Conservation (phyloP, 2,888 invertebrate species). For the Parnassius glacialis region DNA sequence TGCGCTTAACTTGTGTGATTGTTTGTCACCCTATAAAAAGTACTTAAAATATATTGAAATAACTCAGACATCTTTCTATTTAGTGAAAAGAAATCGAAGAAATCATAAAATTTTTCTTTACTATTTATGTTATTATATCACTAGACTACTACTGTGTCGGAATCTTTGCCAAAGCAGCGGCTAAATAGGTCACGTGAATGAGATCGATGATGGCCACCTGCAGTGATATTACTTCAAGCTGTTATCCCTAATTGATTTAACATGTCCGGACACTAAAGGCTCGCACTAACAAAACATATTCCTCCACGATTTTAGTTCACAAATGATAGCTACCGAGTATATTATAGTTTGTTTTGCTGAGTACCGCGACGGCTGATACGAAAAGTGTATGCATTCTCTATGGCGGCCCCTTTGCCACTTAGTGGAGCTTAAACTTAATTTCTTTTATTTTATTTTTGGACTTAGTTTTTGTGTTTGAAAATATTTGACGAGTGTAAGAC, state of each 20-base stretch:
- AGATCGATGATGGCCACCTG: conserved; percentile 29
- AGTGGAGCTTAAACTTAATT: conserved; percentile 42
- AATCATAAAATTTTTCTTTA: too few species aligned
- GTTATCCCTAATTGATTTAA: conserved; percentile 24
- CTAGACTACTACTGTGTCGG: too few species aligned
- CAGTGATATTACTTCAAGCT: conserved; percentile 29
- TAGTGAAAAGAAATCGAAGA: too few species aligned
- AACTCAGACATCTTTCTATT: too few species aligned
- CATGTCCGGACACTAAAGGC: conserved; percentile 17
- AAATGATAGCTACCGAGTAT: conserved; percentile 59
- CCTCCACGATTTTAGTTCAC: conserved; percentile 50
- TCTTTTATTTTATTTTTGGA: conserved; percentile 38
- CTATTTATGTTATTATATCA: too few species aligned
- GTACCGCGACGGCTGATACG: conserved; percentile 57
- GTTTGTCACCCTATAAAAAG: too few species aligned
- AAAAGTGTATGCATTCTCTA: conserved; percentile 34
- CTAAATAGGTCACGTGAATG: conserved; percentile 4
- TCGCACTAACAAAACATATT: conserved; percentile 45
- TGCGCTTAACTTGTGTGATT: too few species aligned
- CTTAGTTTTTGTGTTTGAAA: conserved; percentile 29
- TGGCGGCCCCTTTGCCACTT: conserved; percentile 66
- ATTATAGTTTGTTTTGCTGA: conserved; percentile 64
- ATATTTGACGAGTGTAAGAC: conserved; percentile 5
- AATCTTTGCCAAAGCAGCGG: neutral
- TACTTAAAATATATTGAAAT: too few species aligned